phyloP scores from a whole-genome alignment of 30 jellyfish, hydroid and myxozoan species.

The Aurelia sp. region DNA sequence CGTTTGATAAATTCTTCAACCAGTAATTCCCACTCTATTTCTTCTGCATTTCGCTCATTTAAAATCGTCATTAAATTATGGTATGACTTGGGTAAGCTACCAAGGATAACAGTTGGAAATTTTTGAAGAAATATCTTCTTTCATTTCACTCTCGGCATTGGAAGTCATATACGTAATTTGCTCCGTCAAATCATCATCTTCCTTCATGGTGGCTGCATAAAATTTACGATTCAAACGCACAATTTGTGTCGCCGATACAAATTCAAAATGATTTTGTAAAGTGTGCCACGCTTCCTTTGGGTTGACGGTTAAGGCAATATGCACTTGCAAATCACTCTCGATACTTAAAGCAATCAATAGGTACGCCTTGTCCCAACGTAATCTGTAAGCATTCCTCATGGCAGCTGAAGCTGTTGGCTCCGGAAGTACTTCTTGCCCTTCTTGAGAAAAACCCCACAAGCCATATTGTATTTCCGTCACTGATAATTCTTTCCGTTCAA shows the following conservation, averaged over 20 bases:
- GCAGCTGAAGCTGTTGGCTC: constrained; percentile 27
- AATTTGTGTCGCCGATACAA: constrained; percentile 44
- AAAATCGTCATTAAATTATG: constrained; percentile 38
- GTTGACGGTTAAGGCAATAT: constrained; percentile 40
- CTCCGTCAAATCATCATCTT: constrained; percentile 52
- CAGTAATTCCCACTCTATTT: constrained; percentile 51
- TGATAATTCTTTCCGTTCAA: constrained; percentile 49
- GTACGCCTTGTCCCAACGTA: constrained; percentile 61
- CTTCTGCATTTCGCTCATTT: constrained; percentile 56
- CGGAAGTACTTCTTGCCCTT: constrained; percentile 52
- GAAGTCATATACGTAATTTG: constrained; percentile 56
- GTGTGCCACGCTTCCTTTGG: constrained; percentile 72
- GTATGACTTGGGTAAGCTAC: constrained; percentile 55
- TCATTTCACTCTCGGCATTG: constrained; percentile 55
- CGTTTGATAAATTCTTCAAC: constrained; percentile 66
- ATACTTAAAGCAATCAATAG: constrained; percentile 55
- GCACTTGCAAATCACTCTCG: constrained; percentile 56
- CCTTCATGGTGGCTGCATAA: constrained; percentile 59
- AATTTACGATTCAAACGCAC: constrained; percentile 54
- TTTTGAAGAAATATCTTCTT: constrained; percentile 43
- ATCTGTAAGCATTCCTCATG: constrained; percentile 35
- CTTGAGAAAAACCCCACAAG: constrained; percentile 40
- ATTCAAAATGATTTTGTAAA: constrained; percentile 51
- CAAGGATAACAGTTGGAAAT: constrained; percentile 41
- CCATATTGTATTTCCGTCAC: constrained; percentile 53